A percentile compares a stretch with the other conserved stretches of the same genome.
Conservation (phyloP, 1,140 invertebrate species). For the Meloidogyne exigua region DNA sequence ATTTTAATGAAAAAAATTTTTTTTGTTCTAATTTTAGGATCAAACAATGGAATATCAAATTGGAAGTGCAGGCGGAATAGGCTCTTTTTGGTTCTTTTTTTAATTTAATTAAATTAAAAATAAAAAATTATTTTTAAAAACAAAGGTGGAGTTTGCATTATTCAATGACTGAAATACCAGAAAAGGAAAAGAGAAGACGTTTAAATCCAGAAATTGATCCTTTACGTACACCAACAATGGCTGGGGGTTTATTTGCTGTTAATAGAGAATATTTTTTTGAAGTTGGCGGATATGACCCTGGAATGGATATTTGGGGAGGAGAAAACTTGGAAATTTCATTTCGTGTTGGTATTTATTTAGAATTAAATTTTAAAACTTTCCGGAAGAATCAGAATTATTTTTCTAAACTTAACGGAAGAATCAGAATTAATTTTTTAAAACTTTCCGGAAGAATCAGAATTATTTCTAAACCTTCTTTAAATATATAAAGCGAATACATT, state of each 20-base stretch:
- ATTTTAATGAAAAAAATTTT: no score
- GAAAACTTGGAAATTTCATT: conserved; percentile 99
- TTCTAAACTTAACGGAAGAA: no score
- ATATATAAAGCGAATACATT: background rate
- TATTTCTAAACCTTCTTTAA: background rate
- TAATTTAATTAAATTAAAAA: background rate
- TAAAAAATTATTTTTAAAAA: no score
- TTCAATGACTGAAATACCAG: conserved; percentile 81
- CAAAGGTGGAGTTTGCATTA: conserved; percentile 78
- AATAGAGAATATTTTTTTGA: conserved; percentile 94
- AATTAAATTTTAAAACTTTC: conserved; percentile 19
- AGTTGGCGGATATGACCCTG: conserved; percentile 93
- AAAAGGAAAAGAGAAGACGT: conserved; percentile 68
- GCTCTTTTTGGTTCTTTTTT: conserved; percentile 69
- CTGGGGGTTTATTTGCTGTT: conserved; percentile 95
- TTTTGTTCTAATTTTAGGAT: conserved; percentile 65
- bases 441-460: no score
- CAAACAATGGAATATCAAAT: conserved; percentile 78
- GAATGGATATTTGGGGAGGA: conserved; percentile 99
- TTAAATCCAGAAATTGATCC: conserved; percentile 24
- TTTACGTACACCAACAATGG: conserved; percentile 84
- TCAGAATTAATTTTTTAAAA: no score
- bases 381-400: background rate
- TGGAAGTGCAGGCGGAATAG: conserved; percentile 62
- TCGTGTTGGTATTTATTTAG: conserved; percentile 73